Evolutionary conservation across 2,797 vertebrate genomes (phyloP).

Genomic region (Typhlichthys subterraneus): DNA sequence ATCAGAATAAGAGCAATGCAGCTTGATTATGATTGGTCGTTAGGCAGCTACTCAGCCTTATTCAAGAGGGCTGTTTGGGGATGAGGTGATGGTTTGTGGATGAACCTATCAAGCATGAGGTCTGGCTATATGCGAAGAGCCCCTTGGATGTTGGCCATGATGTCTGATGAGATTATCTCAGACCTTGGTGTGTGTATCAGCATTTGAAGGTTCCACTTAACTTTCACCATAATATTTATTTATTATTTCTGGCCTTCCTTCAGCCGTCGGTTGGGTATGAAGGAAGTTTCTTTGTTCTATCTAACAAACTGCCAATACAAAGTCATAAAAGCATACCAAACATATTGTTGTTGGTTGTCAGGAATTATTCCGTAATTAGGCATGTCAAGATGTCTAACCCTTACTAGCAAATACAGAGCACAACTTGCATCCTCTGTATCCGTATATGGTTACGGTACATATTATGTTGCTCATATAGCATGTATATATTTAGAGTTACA

Average conservation of each 20-base stretch:
- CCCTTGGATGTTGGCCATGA: slow-evolving; percentile 12
- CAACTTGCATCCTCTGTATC: too few relatives aligned
- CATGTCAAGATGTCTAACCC: too few relatives aligned
- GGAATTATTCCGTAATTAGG: neutral
- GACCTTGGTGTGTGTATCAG: slow-evolving; percentile 24
- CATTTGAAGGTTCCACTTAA: slow-evolving; percentile 9
- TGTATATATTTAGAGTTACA: too few relatives aligned
- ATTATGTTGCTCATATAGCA: too few relatives aligned
- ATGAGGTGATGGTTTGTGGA: neutral
- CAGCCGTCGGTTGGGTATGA: too few relatives aligned
- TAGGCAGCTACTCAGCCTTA: slow-evolving; percentile 28
- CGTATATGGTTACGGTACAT: too few relatives aligned
- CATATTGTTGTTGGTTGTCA: neutral
- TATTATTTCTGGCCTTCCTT: too few relatives aligned
- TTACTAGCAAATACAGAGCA: too few relatives aligned
- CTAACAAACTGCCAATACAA: neutral
- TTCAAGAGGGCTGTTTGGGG: slow-evolving; percentile 21
- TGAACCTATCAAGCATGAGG: slow-evolving; percentile 21
- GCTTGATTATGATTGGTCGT: slow-evolving; percentile 53
- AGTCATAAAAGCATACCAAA: neutral
- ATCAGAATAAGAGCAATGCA: slow-evolving; percentile 41
- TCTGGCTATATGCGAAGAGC: slow-evolving; percentile 8
- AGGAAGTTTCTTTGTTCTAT: neutral
- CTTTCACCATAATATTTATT: too few relatives aligned
- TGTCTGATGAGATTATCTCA: slow-evolving; percentile 52